phyloP scores from a whole-genome alignment of 1,140 invertebrate genomes.

The Penaeus chinensis region DNA sequence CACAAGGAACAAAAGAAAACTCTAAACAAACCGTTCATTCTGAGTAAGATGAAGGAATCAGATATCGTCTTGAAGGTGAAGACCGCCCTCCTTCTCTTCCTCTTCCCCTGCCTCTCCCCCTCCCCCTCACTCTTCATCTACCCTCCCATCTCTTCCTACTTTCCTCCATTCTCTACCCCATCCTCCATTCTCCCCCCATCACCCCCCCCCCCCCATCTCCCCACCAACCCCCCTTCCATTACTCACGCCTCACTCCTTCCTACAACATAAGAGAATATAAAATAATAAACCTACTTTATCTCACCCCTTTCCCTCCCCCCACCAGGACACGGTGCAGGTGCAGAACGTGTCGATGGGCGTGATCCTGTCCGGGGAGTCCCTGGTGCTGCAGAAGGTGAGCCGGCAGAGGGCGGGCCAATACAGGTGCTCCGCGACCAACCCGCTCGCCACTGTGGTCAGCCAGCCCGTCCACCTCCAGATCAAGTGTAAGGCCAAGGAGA shows the following conservation, averaged over 20 bases:
- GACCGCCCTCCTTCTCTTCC: neutral
- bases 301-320: conserved; percentile 63
- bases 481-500: conserved; percentile 55
- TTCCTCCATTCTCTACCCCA: neutral
- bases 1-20: no score
- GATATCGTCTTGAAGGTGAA: no score
- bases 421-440: conserved; percentile 75
- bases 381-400: conserved; percentile 76
- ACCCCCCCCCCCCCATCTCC: neutral
- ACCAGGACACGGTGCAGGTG: conserved; percentile 72
- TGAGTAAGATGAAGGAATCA: no score
- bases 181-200: neutral
- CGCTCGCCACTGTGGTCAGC: conserved; percentile 72
- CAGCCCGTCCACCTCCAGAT: conserved; percentile 63
- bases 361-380: conserved; percentile 76
- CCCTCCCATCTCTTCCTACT: neutral
- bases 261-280: neutral
- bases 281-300: no score
- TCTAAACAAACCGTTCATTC: no score
- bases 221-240: neutral
- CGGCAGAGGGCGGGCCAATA: conserved; percentile 77
- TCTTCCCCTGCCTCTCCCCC: neutral
- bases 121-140: neutral
- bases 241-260: neutral
- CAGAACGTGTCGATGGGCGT: conserved; percentile 76